Evolutionary conservation across 2,888 invertebrate species (phyloP), one percentile per base, ranked within the genome.

Genomic region (Celastrina argiolus): DNA sequence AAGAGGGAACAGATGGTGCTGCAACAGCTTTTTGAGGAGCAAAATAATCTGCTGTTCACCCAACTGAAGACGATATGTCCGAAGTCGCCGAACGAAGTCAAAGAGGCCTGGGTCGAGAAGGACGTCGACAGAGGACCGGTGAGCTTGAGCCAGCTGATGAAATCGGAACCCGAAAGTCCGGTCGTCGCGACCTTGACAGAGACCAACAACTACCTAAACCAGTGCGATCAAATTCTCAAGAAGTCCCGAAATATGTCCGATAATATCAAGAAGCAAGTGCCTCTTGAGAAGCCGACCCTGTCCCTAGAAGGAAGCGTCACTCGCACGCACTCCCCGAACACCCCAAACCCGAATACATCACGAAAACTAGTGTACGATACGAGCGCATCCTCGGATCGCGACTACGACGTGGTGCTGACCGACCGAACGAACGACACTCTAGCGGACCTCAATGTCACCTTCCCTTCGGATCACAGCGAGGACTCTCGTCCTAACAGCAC

Each of bases 11-110:
- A 95, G 74, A 80, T 91, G 61, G 81, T 92, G 31, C 82, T 95
- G 71, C 93, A 94, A 73, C 89, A 93, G 74, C 91, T 93, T 56
- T 95, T 95, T 73, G 94, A 94, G 71, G 92, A 92, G 63, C 95
- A 95, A 76, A 94, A 95, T 75, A 89, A 88, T 69, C 79, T 93
- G 68, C 81, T 95, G 1, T 85, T 93, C 80, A 91, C 83, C 65
- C 90, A 89, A 69, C 73, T 90, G 18, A 90, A 91, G 72, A 85
- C 81, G 0, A 89, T 91, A 63, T 85, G 85, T 56, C 91, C 91
- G 0, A 85, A 81, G 70, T 81, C 87, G 1, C 82, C 85, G 0
- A 76, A 80, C 3, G 85, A 88, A 72, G 76, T 74, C 0, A 88
- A 87, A 68, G 80, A 83, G 65, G 89, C 88, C n/a, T 89, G 90